Evolutionary conservation across 1,140 invertebrate genomes (phyloP).

Genomic region (Brachionus paranguensis): DNA sequence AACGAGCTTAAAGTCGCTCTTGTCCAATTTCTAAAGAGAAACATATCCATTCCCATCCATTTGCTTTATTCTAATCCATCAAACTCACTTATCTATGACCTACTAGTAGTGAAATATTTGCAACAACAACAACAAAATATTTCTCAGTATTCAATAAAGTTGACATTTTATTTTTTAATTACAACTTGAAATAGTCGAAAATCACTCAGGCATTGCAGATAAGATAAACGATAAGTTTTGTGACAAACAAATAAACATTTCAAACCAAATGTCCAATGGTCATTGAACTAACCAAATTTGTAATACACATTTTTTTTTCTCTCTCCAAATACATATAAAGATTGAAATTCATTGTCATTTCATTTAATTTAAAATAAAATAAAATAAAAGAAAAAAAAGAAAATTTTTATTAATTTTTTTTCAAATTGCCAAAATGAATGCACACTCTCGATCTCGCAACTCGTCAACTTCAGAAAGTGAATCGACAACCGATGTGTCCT

Average conservation of each 20-base stretch:
- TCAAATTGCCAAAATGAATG: not conserved
- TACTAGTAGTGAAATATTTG: constrained; percentile 1
- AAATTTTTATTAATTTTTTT: not conserved
- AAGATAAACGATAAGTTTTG: constrained; percentile 35
- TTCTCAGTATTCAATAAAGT: not conserved
- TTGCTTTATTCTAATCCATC: constrained; percentile 10
- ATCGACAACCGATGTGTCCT: not conserved
- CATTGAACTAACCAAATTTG: not conserved
- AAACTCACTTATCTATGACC: constrained; percentile 31
- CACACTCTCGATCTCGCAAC: not conserved
- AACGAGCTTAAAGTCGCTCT: not conserved
- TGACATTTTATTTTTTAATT: constrained; percentile 22
- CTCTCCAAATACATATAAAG: not conserved
- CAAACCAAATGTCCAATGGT: constrained; percentile 27
- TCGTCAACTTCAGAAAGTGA: not conserved
- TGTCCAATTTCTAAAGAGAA: not conserved
- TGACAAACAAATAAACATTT: constrained; percentile 36
- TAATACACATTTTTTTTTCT: not conserved
- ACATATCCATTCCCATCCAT: not conserved
- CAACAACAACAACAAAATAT: not conserved
- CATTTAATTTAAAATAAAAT: not conserved
- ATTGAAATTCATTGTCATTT: constrained; percentile 27
- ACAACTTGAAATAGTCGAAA: not conserved
- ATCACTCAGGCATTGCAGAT: not conserved
- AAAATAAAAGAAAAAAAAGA: not conserved